A percentile compares a stretch with the other conserved stretches of the same genome.
Evolutionary conservation across 2,888 invertebrate species (phyloP).

Genomic region (Dugesia japonica): DNA sequence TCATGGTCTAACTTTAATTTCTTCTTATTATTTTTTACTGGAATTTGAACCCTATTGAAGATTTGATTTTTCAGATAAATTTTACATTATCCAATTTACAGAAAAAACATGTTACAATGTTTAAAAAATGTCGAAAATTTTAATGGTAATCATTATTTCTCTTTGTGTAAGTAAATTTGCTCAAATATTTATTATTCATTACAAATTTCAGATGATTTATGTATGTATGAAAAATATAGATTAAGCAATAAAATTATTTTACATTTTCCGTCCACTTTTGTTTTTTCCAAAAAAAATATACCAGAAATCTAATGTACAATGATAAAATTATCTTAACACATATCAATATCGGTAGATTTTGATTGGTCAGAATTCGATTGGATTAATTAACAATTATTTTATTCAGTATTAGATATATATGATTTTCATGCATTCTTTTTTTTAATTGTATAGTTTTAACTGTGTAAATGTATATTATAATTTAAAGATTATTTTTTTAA

Average conservation of each 20-base stretch:
- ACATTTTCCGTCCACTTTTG: neutral
- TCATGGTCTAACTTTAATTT: neutral
- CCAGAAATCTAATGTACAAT: neutral
- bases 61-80: too few relatives aligned
- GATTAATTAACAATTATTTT: neutral
- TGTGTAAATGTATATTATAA: neutral
- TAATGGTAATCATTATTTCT: too few relatives aligned
- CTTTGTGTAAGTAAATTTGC: neutral
- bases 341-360: neutral
- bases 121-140: too few relatives aligned
- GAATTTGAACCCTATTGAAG: too few relatives aligned
- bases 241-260: constrained; percentile 15
- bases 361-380: constrained; percentile 4
- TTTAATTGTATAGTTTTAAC: neutral
- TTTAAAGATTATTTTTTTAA: constrained; percentile 9
- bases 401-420: neutral
- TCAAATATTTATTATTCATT: neutral
- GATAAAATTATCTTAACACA: neutral
- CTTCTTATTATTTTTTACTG: too few relatives aligned
- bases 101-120: too few relatives aligned
- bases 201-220: neutral
- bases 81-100: too few relatives aligned
- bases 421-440: neutral
- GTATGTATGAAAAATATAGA: neutral
- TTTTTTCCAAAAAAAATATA: neutral